These are phyloP conservation scores for Dicrostonyx torquatus DNA, from an alignment of 2,797 vertebrate species.

Conservation along the genomic window DNA sequence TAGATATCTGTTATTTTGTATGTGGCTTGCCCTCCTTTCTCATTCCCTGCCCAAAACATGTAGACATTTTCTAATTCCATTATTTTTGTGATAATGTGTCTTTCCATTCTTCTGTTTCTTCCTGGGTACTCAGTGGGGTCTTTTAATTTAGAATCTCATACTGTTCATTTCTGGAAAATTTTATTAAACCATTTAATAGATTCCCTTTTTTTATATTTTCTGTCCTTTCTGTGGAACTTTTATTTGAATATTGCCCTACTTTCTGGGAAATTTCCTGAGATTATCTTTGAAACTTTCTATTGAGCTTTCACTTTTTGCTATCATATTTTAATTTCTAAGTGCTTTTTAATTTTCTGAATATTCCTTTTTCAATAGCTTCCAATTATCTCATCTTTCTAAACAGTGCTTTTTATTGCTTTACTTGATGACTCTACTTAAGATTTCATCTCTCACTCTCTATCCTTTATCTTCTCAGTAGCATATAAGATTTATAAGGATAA, in stretches of 20 bases:
- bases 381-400: slow-evolving; percentile 50
- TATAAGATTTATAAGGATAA: slow-evolving; percentile 24
- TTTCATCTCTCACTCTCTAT: not conserved
- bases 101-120: slow-evolving; percentile 25
- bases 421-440: slow-evolving; percentile 42
- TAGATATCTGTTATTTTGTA: slow-evolving; percentile 23
- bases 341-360: slow-evolving; percentile 46
- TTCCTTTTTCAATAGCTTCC: not conserved
- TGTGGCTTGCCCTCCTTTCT: not conserved
- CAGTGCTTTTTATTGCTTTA: slow-evolving; percentile 21
- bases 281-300: slow-evolving; percentile 54
- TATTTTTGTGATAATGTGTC: slow-evolving; percentile 40
- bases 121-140: not conserved
- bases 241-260: slow-evolving; percentile 7
- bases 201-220: not conserved
- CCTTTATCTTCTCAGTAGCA: slow-evolving; percentile 26
- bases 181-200: slow-evolving; percentile 38
- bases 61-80: slow-evolving; percentile 2
- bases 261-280: slow-evolving; percentile 16
- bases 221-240: slow-evolving; percentile 56
- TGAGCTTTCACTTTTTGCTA: slow-evolving; percentile 54
- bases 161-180: slow-evolving; percentile 52
- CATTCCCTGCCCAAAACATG: slow-evolving; percentile 22
- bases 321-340: slow-evolving; percentile 58
- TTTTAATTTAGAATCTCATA: slow-evolving; percentile 51